Conservation (phyloP, 1,140 invertebrate species). For the Drosophila parvula region DNA sequence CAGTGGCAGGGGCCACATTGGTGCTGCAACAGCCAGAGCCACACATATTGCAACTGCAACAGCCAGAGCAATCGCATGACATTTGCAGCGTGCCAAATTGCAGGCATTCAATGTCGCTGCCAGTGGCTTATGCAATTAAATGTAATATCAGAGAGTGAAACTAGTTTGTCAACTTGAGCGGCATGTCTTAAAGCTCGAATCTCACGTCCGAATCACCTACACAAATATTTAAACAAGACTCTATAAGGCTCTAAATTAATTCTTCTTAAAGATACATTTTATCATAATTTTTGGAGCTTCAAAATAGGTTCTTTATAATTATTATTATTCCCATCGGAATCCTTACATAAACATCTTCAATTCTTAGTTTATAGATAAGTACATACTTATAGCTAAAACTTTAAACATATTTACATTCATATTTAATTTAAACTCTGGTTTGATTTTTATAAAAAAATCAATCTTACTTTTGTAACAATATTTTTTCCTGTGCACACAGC, state of each 20-base stretch:
- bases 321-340: too few relatives aligned
- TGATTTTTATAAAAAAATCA: neutral
- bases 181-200: conserved; percentile 13
- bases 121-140: conserved; percentile 62
- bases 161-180: conserved; percentile 52
- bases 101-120: conserved; percentile 72
- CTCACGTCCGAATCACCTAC: conserved; percentile 1
- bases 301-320: neutral
- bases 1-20: neutral
- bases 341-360: too few relatives aligned
- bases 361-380: too few relatives aligned
- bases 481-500: conserved; percentile 34
- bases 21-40: conserved; percentile 17
- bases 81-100: conserved; percentile 71
- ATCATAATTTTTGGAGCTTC: neutral
- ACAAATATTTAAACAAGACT: neutral
- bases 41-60: conserved; percentile 21
- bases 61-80: conserved; percentile 66
- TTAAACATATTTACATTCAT: too few relatives aligned
- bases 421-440: neutral
- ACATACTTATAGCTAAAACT: too few relatives aligned
- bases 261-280: neutral
- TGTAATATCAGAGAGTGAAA: conserved; percentile 46
- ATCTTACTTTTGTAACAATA: too few relatives aligned
- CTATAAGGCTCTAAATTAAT: neutral